Evolutionary conservation across 2,113 vertebrate species (phyloP), one percentile per base, ranked within the genome.

Genomic region (Rhinolophus sinicus): DNA sequence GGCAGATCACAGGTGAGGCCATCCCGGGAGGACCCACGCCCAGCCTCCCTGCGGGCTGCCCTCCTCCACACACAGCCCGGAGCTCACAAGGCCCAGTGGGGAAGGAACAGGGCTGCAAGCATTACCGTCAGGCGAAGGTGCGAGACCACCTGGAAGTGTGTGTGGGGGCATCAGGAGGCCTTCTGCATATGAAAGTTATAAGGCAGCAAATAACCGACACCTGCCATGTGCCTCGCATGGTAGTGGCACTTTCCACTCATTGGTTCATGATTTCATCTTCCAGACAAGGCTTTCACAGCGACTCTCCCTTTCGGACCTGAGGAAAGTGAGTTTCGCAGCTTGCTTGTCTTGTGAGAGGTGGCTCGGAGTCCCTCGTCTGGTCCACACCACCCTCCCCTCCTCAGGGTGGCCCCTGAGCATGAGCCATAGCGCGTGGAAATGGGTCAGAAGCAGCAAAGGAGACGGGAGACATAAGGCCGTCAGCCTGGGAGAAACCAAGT

Each of bases 81-180:
- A 33, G n/a, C 44, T 19, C 1, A 6, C 52, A 54, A 18, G 52
- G 52, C 52, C 52, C 52, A 0, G 5, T 1, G 1, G 28, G 16
- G 44, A 10, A 26, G 15, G 62, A 21, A 18, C 82, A 4, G 6
- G 28, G 13, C 6, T 18, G 50, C 8, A 3, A 26, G 9, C 30
- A 3, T 4, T 2, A 7, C 60, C 35, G 1, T 3, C 28, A 14
- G 81, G 6, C 28, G 24, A 21, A 44, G 0, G 6, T 0, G 0
- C 50, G 5, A 52, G 19, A 19, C 24, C 26, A 1, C 40, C 21
- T 14, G 64, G 73, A 65, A 26, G 2, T 0, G 52, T 19, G 64
- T 19, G 18, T 5, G 8, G 18, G 18, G 24, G 1, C 9, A 7
- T 5, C 38, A 6, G 16, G 38, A 24, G 38, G 3, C 3, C 18